phyloP scores from a whole-genome alignment of 1,140 invertebrate genomes.

The Batillaria attramentaria region DNA sequence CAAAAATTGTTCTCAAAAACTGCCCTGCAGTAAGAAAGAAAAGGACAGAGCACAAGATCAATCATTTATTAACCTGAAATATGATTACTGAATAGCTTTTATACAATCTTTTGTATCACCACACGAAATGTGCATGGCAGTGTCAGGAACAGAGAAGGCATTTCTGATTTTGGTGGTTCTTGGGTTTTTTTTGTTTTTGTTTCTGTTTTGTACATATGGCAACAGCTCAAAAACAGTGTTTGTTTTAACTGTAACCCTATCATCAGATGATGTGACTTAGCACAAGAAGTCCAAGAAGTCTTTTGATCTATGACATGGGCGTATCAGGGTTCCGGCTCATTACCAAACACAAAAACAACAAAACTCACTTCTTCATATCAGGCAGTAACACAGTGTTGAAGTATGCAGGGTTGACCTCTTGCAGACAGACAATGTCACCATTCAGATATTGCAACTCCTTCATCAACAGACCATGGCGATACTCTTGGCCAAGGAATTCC shows the following conservation, averaged over 20 bases:
- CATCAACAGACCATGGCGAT: slow-evolving; percentile 62
- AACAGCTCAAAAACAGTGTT: no score
- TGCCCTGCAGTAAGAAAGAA: no score
- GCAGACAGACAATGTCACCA: slow-evolving; percentile 68
- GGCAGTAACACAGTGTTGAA: slow-evolving; percentile 55
- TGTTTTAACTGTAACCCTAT: no score
- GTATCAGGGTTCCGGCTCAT: no score
- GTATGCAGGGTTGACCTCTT: slow-evolving; percentile 66
- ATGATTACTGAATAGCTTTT: neutral
- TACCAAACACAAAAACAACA: neutral
- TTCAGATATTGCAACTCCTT: slow-evolving; percentile 64
- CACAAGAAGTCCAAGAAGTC: no score
- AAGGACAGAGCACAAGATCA: neutral
- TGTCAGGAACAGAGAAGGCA: no score
- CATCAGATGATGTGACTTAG: no score
- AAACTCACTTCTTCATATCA: slow-evolving; percentile 58
- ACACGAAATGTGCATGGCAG: neutral
- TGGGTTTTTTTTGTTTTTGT: no score
- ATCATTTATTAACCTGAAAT: neutral
- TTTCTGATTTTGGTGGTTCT: no score
- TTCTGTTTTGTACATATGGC: no score
- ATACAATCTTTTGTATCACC: neutral
- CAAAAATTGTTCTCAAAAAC: neutral
- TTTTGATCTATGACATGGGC: no score
- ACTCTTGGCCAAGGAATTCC: slow-evolving; percentile 53